These are phyloP conservation scores for Alfaro cultratus DNA, from an alignment of 2,797 vertebrate species.

Conservation along the genomic window DNA sequence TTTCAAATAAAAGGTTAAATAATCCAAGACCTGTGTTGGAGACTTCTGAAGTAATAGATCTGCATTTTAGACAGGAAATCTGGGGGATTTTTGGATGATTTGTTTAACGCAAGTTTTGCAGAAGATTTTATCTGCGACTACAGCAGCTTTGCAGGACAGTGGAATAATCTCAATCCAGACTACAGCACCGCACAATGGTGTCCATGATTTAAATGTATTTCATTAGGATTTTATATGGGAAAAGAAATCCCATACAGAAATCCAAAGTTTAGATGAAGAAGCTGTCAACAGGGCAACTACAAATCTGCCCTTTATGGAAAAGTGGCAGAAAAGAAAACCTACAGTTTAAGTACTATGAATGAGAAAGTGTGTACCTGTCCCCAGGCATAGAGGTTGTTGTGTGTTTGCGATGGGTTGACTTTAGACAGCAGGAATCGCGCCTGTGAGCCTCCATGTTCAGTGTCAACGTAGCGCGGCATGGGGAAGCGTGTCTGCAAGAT, in stretches of 20 bases:
- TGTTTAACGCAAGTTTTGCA: neutral
- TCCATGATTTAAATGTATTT: neutral
- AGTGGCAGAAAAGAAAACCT: neutral
- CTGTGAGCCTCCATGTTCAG: conserved; percentile 90
- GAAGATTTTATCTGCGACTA: neutral
- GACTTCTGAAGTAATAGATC: conserved; percentile 3
- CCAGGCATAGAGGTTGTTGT: conserved; percentile 96
- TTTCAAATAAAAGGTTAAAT: conserved; percentile 34
- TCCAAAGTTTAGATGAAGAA: neutral
- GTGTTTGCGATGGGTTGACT: conserved; percentile 98
- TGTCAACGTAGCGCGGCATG: conserved; percentile 95
- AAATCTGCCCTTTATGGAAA: no score
- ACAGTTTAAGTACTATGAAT: neutral
- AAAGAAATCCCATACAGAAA: neutral
- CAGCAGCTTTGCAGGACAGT: neutral
- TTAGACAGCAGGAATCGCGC: conserved; percentile 97
- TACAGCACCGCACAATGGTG: neutral
- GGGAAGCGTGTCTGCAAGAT: conserved; percentile 95
- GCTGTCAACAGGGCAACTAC: neutral
- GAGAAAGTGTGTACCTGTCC: conserved; percentile 85
- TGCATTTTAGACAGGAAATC: conserved; percentile 20
- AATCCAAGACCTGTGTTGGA: conserved; percentile 32
- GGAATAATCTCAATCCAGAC: conserved; percentile 2
- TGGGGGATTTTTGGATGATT: conserved; percentile 8
- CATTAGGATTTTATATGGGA: neutral